A percentile compares a stretch with the other conserved stretches of the same genome.
phyloP scores from a whole-genome alignment of 1,140 invertebrate species.

The Pygmarrhopalites habei region DNA sequence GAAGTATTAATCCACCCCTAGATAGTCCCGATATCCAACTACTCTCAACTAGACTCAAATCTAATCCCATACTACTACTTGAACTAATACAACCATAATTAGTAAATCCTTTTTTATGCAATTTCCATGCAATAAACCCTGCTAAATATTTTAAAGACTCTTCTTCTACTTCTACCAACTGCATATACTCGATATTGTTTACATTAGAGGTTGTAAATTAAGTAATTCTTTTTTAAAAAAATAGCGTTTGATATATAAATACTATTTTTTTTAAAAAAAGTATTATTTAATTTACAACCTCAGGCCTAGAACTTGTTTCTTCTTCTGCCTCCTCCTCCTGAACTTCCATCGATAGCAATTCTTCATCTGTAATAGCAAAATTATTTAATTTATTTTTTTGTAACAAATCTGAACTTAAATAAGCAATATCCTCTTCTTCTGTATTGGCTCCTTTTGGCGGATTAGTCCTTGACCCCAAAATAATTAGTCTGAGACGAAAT shows the following conservation, averaged over 20 bases:
- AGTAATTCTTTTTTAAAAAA: too few relatives aligned
- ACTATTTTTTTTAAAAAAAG: too few relatives aligned
- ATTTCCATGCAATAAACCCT: not conserved
- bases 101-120: not conserved
- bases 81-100: not conserved
- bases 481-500: slow-evolving; percentile 34
- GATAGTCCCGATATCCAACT: not conserved
- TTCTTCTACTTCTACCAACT: not conserved
- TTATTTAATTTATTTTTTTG: not conserved
- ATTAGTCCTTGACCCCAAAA: slow-evolving; percentile 31
- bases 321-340: not conserved
- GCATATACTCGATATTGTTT: not conserved
- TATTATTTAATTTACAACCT: too few relatives aligned
- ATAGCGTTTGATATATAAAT: too few relatives aligned
- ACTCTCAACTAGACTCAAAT: not conserved
- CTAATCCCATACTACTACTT: not conserved
- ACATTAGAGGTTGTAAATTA: too few relatives aligned
- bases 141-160: not conserved
- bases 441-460: slow-evolving; percentile 5
- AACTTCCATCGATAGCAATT: too few relatives aligned
- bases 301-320: not conserved
- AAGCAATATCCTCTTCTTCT: not conserved
- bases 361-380: too few relatives aligned
- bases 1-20: not conserved
- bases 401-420: slow-evolving; percentile 2